phyloP scores from a whole-genome alignment of 2,113 vertebrate species.

The Sinocyclocheilus anshuiensis region DNA sequence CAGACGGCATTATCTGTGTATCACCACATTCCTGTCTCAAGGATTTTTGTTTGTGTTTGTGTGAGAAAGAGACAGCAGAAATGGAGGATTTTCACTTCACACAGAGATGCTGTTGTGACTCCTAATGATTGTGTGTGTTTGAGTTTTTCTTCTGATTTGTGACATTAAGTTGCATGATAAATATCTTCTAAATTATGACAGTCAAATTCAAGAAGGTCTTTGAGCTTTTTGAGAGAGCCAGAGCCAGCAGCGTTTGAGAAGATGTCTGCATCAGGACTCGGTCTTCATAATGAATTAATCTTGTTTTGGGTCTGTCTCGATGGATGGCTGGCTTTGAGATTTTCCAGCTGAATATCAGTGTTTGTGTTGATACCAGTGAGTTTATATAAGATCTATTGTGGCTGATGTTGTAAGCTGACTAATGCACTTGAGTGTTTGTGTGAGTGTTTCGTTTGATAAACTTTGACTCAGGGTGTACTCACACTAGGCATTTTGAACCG shows the following conservation, averaged over 20 bases:
- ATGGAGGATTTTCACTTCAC: background rate
- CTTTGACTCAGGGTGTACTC: background rate
- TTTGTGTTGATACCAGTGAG: background rate
- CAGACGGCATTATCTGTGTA: slow-evolving; percentile 26
- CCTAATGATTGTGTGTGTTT: background rate
- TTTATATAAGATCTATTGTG: background rate
- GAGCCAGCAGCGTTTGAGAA: background rate
- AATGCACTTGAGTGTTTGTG: background rate
- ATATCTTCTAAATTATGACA: background rate
- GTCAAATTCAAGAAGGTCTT: background rate
- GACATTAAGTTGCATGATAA: background rate
- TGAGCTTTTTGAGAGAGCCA: background rate
- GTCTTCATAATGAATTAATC: slow-evolving; percentile 5
- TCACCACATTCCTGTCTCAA: slow-evolving; percentile 41
- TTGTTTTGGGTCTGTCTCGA: background rate
- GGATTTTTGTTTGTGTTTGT: slow-evolving; percentile 16
- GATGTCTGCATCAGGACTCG: background rate
- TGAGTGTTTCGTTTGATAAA: background rate
- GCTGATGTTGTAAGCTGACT: slow-evolving; percentile 1
- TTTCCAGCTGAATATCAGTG: slow-evolving; percentile 32
- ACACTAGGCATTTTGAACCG: too few relatives aligned
- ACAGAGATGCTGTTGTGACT: background rate
- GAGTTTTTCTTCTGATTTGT: background rate
- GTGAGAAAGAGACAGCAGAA: background rate
- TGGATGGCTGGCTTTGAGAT: slow-evolving; percentile 13